phyloP scores from a whole-genome alignment of 2,888 invertebrate species.

The Chamaedrilus cognettii region DNA sequence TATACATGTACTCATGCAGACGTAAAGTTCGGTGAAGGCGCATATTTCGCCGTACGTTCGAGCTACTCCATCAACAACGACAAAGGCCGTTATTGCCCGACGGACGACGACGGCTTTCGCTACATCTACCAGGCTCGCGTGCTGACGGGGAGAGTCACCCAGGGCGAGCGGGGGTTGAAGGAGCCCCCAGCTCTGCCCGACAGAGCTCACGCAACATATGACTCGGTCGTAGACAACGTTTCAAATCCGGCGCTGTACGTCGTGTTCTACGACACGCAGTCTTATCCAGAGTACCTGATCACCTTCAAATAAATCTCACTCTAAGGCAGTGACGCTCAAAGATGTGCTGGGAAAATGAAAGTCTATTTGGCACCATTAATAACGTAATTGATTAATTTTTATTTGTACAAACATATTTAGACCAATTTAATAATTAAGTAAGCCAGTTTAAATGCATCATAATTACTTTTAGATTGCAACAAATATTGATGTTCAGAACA shows the following conservation, averaged over 20 bases:
- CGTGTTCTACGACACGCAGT: constrained; percentile 22
- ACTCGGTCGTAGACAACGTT: constrained; percentile 21
- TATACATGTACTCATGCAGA: too few species aligned
- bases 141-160: constrained; percentile 16
- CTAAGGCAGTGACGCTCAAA: too few species aligned
- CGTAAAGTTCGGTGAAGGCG: constrained; percentile 21
- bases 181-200: constrained; percentile 16
- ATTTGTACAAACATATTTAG: too few species aligned
- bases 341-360: too few species aligned
- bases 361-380: too few species aligned
- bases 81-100: neutral
- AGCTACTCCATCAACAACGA: constrained; percentile 19
- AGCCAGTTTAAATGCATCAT: too few species aligned
- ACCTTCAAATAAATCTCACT: constrained; percentile 17
- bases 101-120: constrained; percentile 8
- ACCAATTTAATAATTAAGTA: too few species aligned
- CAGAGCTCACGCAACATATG: constrained; percentile 10
- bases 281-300: constrained; percentile 19
- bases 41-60: constrained; percentile 27
- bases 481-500: too few species aligned
- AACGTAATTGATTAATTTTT: too few species aligned
- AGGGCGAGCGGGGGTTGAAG: constrained; percentile 16
- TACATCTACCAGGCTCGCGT: too few species aligned
- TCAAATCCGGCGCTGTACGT: constrained; percentile 18
- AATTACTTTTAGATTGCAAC: too few species aligned